phyloP scores from a whole-genome alignment of 2,113 vertebrate species.

The Rhineura floridana region DNA sequence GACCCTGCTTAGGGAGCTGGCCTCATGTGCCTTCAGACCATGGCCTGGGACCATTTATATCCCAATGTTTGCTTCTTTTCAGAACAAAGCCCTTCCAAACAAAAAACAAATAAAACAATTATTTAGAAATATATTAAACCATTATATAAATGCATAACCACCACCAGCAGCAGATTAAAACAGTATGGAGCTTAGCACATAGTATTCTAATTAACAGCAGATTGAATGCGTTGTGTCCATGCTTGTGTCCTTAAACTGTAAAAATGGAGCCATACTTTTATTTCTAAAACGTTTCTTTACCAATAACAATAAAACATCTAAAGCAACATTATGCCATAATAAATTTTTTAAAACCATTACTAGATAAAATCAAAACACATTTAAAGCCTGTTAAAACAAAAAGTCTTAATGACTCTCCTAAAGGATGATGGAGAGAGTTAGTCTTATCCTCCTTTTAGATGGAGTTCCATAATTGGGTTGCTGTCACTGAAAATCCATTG shows the following conservation, averaged over 20 bases:
- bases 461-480: background rate
- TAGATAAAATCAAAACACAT: background rate
- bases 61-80: background rate
- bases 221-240: too few species aligned
- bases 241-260: too few species aligned
- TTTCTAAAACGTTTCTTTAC: background rate
- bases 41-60: too few species aligned
- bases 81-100: too few species aligned
- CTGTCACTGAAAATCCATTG: background rate
- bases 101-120: background rate
- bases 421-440: background rate
- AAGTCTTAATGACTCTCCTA: background rate
- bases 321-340: background rate
- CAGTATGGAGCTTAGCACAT: background rate
- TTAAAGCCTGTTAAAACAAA: background rate
- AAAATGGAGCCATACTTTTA: background rate
- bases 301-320: background rate
- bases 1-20: too few species aligned
- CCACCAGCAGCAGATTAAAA: background rate
- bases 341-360: background rate
- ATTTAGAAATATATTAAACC: background rate
- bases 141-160: background rate
- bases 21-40: too few species aligned
- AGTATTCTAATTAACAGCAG: background rate
- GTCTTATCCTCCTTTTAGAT: background rate